Conservation (phyloP, 92 coral and sea anemone species). For the Heliopora coerulea region DNA sequence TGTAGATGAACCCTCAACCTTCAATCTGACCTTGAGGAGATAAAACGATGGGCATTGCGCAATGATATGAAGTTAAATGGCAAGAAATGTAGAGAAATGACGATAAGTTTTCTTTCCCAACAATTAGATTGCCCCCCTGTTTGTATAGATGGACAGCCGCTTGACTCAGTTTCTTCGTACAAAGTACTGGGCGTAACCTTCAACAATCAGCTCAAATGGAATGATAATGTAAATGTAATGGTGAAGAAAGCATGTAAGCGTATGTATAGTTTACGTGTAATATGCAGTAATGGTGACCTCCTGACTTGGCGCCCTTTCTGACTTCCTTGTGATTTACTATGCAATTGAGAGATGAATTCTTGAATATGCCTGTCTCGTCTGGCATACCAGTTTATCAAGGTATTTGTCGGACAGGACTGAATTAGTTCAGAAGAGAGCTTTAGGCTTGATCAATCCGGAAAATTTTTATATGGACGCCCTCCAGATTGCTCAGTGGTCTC, state of each 20-base stretch:
- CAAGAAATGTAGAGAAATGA: conserved; percentile 17
- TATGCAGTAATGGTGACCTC: neutral
- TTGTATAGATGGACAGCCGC: conserved; percentile 15
- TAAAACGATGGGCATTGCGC: conserved; percentile 8
- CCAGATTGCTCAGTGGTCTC: neutral
- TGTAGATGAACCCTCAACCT: neutral
- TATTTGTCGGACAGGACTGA: conserved; percentile 10
- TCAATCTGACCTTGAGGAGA: conserved; percentile 8
- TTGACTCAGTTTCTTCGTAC: conserved; percentile 1
- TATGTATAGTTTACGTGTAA: neutral
- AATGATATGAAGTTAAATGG: conserved; percentile 32
- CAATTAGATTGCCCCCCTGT: conserved; percentile 2
- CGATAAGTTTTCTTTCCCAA: conserved; percentile 12
- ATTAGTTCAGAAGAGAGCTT: conserved; percentile 5
- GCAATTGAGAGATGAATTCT: neutral
- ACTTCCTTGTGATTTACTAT: conserved; percentile 1
- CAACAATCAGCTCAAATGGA: conserved; percentile 5
- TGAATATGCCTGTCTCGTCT: conserved; percentile 5
- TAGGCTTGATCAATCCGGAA: neutral
- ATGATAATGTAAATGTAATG: neutral
- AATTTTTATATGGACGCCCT: neutral
- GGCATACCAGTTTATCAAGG: conserved; percentile 22
- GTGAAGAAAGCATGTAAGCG: conserved; percentile 13
- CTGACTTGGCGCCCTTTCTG: too few relatives aligned
- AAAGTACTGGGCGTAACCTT: conserved; percentile 3